Evolutionary conservation across 2,888 invertebrate species (phyloP), one percentile per base, ranked within the genome.

Genomic region (Chrysotoxum bicinctum): DNA sequence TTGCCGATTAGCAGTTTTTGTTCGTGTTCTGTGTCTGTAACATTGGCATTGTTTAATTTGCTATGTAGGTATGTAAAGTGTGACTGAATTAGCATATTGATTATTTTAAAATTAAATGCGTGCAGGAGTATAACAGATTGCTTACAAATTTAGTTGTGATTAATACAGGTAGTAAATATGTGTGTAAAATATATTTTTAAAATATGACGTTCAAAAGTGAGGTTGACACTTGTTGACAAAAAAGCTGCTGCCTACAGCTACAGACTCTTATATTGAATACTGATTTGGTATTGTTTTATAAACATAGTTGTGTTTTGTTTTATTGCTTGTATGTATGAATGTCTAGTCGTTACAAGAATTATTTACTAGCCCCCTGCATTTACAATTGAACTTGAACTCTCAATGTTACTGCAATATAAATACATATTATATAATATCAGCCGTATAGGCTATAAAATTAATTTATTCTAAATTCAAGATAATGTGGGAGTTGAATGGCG

Each of bases 1-100:
- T 43, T 40, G 19, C 50, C 48, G 56, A 35, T 70, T 60, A 14
- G 16, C 62, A 48, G 10, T 43, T 58, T 40, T 43, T 73, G 26
- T 10, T 60, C 32, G 48, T 64, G 56, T 43, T 76, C 10, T 37
- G 35, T 60, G 35, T 60, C 40, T 40, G n/a, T 64, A 52, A 43
- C 83, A 83, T 84, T 83, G 79, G 64, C 69, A 83, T 79, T 79
- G 74, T 64, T 50, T 62, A 16, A 30, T 10, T 43, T 43, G 16
- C 43, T 58, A 19, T 26, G 40, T 23, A 40, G 10, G 26, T 70
- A 70, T 26, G 21, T 45, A 50, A 43, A 52, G 50, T 54, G 43
- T 48, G 52, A 60, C 48, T 66, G 37, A 26, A n/a, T 69, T 66
- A n/a, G 35, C 35, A 69, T 77, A 72, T 64, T 60, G 60, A 62